phyloP scores from a whole-genome alignment of 2,888 invertebrate species.

The Drosophila diplacantha region DNA sequence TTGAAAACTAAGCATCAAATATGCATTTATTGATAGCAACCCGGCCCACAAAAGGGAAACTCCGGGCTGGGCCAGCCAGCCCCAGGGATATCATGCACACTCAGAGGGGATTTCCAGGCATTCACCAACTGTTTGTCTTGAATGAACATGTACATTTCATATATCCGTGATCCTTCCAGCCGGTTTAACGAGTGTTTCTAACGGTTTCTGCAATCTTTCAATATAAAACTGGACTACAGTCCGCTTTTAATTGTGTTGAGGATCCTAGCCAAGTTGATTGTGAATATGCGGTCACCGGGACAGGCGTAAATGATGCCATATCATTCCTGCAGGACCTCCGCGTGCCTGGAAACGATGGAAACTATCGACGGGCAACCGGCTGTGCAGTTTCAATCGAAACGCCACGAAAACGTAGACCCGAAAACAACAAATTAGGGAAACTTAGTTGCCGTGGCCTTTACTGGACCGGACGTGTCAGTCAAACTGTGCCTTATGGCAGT shows the following conservation, averaged over 20 bases:
- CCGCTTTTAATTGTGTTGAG: background rate
- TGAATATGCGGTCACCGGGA: background rate
- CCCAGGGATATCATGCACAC: constrained; percentile 40
- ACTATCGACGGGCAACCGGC: background rate
- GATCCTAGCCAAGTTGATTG: constrained; percentile 7
- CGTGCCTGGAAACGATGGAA: constrained; percentile 17
- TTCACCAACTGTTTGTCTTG: background rate
- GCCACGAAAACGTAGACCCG: background rate
- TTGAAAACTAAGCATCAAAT: constrained; percentile 66
- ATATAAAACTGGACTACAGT: background rate
- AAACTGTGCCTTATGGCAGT: constrained; percentile 28
- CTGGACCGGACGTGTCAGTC: background rate
- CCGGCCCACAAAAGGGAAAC: constrained; percentile 35
- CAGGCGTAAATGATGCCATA: constrained; percentile 19
- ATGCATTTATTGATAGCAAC: constrained; percentile 69
- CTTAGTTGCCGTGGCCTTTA: constrained; percentile 24
- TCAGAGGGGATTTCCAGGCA: background rate
- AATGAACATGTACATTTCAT: background rate
- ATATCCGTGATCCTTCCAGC: background rate
- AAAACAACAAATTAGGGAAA: background rate
- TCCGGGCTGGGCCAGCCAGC: constrained; percentile 7
- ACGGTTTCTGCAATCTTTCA: background rate
- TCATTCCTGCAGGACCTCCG: constrained; percentile 1
- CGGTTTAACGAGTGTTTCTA: background rate
- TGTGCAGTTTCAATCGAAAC: background rate